A percentile compares a stretch with the other conserved stretches of the same genome.
Conservation (phyloP, 1,140 invertebrate genomes). For the Drosophila truncata region DNA sequence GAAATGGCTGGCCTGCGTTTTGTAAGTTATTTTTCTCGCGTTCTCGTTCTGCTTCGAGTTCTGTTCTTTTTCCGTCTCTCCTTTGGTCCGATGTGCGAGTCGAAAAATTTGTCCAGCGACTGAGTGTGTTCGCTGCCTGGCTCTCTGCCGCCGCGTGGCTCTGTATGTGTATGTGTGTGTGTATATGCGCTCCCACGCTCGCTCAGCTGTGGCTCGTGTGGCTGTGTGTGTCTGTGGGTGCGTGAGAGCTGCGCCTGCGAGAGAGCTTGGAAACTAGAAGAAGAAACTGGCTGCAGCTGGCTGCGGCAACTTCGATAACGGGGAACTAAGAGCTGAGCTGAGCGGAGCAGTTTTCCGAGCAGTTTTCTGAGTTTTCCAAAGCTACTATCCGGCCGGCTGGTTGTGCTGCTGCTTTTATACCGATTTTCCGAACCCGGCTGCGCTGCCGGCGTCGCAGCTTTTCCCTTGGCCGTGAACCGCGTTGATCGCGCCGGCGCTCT, state of each 20-base stretch:
- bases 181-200: slow-evolving; percentile 15
- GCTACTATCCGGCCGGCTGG: slow-evolving; percentile 78
- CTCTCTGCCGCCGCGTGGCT: slow-evolving; percentile 22
- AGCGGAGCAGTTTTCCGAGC: slow-evolving; percentile 75
- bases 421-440: slow-evolving; percentile 63
- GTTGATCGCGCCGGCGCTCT: slow-evolving; percentile 7
- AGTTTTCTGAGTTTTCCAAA: slow-evolving; percentile 65
- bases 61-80: slow-evolving; percentile 14
- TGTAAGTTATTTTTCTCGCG: slow-evolving; percentile 13
- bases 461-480: slow-evolving; percentile 79
- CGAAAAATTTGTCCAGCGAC: neutral
- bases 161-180: neutral
- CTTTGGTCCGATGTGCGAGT: slow-evolving; percentile 48
- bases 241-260: slow-evolving; percentile 24
- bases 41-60: slow-evolving; percentile 12
- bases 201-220: slow-evolving; percentile 37
- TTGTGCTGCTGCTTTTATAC: slow-evolving; percentile 71
- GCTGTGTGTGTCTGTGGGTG: slow-evolving; percentile 29
- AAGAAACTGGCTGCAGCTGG: slow-evolving; percentile 36
- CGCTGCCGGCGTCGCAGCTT: slow-evolving; percentile 58
- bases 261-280: slow-evolving; percentile 35
- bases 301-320: slow-evolving; percentile 69
- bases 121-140: slow-evolving; percentile 1
- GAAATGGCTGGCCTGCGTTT: slow-evolving; percentile 29
- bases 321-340: slow-evolving; percentile 42